Evolutionary conservation across 2,113 vertebrate species (phyloP).

Genomic region (Pantherophis guttatus): DNA sequence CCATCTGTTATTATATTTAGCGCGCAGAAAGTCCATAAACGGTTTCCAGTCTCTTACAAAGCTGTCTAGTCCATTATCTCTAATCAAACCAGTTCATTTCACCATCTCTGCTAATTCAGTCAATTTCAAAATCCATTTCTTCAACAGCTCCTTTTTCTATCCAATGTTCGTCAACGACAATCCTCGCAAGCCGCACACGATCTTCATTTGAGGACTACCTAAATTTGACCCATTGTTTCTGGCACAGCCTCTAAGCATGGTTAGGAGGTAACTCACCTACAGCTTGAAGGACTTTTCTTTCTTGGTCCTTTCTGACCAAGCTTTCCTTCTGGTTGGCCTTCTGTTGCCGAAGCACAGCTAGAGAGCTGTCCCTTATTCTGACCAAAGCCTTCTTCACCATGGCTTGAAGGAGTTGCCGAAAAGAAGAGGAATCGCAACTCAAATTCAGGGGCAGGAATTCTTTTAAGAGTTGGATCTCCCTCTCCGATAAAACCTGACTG

Average conservation of each 20-base stretch:
- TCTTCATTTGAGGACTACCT: background rate
- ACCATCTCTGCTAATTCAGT: background rate
- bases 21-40: background rate
- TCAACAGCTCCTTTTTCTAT: background rate
- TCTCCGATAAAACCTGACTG: conserved; percentile 64
- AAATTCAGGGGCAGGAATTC: conserved; percentile 81
- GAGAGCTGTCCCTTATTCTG: conserved; percentile 80
- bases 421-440: conserved; percentile 80
- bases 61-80: background rate
- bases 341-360: conserved; percentile 69
- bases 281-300: conserved; percentile 61
- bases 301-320: background rate
- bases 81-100: background rate
- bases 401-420: conserved; percentile 85
- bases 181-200: background rate
- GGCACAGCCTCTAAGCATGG: no score
- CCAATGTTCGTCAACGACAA: background rate
- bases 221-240: background rate
- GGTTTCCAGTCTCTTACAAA: background rate
- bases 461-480: conserved; percentile 70
- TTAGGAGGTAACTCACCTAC: conserved; percentile 70
- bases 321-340: background rate
- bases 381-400: conserved; percentile 74
- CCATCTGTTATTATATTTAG: background rate
- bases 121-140: background rate